phyloP scores from a whole-genome alignment of 2,113 vertebrate genomes.

The Thalassarche chlororhynchos region DNA sequence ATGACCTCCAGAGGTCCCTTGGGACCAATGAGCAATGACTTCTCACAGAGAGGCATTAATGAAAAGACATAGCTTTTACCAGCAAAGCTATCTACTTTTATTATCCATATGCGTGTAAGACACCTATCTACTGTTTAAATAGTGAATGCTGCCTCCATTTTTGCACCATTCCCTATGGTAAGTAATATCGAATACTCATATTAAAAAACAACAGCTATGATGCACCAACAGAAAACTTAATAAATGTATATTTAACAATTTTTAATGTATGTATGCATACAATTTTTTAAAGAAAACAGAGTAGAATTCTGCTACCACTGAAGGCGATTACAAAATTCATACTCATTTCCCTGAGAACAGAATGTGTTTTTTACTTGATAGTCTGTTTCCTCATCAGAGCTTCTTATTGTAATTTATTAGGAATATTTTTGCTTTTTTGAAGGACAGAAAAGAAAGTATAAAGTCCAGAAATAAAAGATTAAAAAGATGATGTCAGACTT shows the following conservation, averaged over 20 bases:
- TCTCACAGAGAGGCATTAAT: neutral
- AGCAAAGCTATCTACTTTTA: neutral
- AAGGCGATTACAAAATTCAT: neutral
- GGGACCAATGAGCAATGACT: neutral
- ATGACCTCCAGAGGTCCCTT: neutral
- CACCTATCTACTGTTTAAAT: neutral
- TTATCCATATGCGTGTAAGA: neutral
- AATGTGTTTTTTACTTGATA: neutral
- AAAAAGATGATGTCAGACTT: slow-evolving; percentile 21
- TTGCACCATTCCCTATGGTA: neutral
- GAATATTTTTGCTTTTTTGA: neutral
- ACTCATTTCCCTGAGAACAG: neutral
- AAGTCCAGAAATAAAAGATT: neutral
- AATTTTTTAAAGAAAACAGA: neutral
- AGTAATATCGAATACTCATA: neutral
- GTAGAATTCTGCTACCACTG: neutral
- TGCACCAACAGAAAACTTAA: neutral
- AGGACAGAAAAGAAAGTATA: neutral
- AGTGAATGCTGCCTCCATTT: neutral
- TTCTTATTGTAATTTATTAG: neutral
- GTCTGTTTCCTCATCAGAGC: neutral
- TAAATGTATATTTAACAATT: neutral
- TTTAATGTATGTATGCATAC: neutral
- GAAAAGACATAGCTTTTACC: neutral
- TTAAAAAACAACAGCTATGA: neutral